These are phyloP conservation scores for Acanthoscelides obtectus DNA, from an alignment of 2,888 invertebrate genomes.

Conservation along the genomic window DNA sequence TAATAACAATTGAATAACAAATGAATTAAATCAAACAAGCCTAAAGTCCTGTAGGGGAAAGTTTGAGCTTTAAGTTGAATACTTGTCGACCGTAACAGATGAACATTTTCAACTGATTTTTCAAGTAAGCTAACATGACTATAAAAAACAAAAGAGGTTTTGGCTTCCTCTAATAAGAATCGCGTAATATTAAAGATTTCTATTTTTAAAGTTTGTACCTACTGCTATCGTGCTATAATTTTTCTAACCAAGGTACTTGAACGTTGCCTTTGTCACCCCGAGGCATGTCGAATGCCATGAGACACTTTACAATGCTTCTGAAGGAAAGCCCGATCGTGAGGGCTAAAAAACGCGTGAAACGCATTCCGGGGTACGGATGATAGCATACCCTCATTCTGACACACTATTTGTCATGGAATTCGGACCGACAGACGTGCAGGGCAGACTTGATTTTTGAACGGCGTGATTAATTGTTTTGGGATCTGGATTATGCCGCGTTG, in stretches of 20 bases:
- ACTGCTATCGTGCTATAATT: conserved; percentile 8
- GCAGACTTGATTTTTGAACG: conserved; percentile 25
- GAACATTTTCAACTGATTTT: too few relatives aligned
- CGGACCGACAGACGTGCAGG: conserved; percentile 26
- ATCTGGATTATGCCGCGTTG: conserved; percentile 38
- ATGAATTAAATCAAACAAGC: too few relatives aligned
- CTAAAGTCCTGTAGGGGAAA: too few relatives aligned
- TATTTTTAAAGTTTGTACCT: too few relatives aligned
- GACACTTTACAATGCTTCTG: conserved; percentile 21
- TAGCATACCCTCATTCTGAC: conserved; percentile 42
- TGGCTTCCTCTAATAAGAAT: too few relatives aligned
- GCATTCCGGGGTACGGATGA: conserved; percentile 37
- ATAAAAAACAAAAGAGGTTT: too few relatives aligned
- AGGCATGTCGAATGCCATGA: conserved; percentile 13
- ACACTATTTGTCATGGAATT: conserved; percentile 43
- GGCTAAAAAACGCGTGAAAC: conserved; percentile 33
- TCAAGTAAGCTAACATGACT: too few relatives aligned
- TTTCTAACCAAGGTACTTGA: conserved; percentile 17
- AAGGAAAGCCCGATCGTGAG: conserved; percentile 15
- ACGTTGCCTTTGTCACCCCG: conserved; percentile 13
- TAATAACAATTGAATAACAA: too few relatives aligned
- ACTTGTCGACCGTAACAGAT: too few relatives aligned
- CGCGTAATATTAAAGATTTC: too few relatives aligned
- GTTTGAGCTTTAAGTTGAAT: too few relatives aligned
- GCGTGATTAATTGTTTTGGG: conserved; percentile 41